Percentiles rank a stretch among this genome's conserved stretches.
Evolutionary conservation across 2,888 invertebrate genomes (phyloP).

Genomic region (Philereme vetulata): DNA sequence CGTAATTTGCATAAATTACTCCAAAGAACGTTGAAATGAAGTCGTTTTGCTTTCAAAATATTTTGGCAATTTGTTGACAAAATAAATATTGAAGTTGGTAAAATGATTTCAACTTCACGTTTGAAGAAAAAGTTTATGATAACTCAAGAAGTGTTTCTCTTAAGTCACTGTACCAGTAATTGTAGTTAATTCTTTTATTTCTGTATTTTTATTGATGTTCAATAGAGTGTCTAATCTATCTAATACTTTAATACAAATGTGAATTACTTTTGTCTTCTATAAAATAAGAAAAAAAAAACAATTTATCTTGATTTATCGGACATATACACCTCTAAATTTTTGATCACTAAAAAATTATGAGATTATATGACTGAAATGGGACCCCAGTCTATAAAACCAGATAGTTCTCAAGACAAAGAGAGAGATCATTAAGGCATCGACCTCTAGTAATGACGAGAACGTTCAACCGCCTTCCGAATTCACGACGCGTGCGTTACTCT

Average conservation of each 20-base stretch:
- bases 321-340: too few relatives aligned
- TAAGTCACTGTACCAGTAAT: too few relatives aligned
- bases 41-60: slow-evolving; percentile 13
- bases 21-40: slow-evolving; percentile 6
- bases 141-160: neutral
- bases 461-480: slow-evolving; percentile 69
- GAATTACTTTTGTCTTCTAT: too few relatives aligned
- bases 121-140: neutral
- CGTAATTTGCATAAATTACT: slow-evolving; percentile 24
- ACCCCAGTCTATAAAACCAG: neutral
- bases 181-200: too few relatives aligned
- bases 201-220: too few relatives aligned
- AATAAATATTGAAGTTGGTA: slow-evolving; percentile 18
- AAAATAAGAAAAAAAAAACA: too few relatives aligned
- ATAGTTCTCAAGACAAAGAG: slow-evolving; percentile 21
- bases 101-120: slow-evolving; percentile 12
- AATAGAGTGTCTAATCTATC: too few relatives aligned
- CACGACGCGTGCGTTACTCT: slow-evolving; percentile 71
- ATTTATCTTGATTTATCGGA: too few relatives aligned
- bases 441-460: slow-evolving; percentile 59
- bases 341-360: too few relatives aligned
- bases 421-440: slow-evolving; percentile 22
- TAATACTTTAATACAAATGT: too few relatives aligned
- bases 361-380: too few relatives aligned
- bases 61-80: slow-evolving; percentile 10